Base-by-base conservation (phyloP, 2,113 vertebrate species). In the Gopherus flavomarginatus region DNA sequence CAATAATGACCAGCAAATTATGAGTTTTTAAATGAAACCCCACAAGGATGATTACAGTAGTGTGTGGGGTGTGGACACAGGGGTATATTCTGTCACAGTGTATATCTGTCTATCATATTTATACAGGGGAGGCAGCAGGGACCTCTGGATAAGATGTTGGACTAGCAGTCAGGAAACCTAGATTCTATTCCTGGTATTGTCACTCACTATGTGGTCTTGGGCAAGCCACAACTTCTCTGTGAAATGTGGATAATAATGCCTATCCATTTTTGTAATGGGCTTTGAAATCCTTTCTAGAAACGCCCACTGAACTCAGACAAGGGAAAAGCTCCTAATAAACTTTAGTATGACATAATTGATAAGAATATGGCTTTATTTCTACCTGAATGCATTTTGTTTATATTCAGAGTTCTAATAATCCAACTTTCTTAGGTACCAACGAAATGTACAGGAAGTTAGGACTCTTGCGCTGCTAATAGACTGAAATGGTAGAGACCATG, bases 401-500 rank as follows among this genome's bases (percentile, higher is more conserved):
- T 50, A 50, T 14, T 50, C 50, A 50, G 14, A 50, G 50, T 50
- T 50, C 50, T 50, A 50, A 50, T 47, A 47, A 78, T 47, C 44
- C 47, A 47, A 44, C 38, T 44, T 78, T 27, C 75, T 77, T 77
- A 16, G 35, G 19, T 5, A 72, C n/a, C 16, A 26, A 78, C 47
- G 75, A 13, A 4, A 47, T 14, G 26, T 26, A 29, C 38, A 77
- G 19, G n/a, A 35, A 7, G 38, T 24, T 78, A 78, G 42, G 22
- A 47, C 19, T 21, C 8, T 21, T 78, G 96, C 96, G 96, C 96
- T 6, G 90, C 96, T 97, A 97, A 81, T 97, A 77, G 91, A 82
- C 77, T 94, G 94, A 35, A 35, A 94, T 35, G 96, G 97, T 97
- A 97, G 59, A 52, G 21, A 4, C 50, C 2, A 6, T 14, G 24